Evolutionary conservation across 2,888 invertebrate species (phyloP).

Genomic region (Drosophila dives): DNA sequence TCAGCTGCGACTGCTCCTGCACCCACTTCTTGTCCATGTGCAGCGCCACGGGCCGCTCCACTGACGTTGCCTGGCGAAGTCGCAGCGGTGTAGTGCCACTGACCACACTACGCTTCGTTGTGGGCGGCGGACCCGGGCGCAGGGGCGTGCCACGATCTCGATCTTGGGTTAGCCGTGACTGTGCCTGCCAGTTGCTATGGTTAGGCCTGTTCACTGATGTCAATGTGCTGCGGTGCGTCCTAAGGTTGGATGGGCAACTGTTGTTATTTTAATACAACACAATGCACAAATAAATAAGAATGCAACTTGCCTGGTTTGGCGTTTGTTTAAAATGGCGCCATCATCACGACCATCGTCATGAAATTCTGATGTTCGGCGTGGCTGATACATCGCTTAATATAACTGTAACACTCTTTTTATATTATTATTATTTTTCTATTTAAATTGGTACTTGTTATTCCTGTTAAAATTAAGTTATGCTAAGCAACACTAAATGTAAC

Average conservation of each 20-base stretch:
- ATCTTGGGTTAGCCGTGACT: slow-evolving; percentile 21
- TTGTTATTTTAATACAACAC: neutral
- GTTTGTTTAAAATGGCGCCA: slow-evolving; percentile 43
- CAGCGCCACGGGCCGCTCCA: slow-evolving; percentile 64
- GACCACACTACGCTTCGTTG: slow-evolving; percentile 20
- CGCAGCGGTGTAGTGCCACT: slow-evolving; percentile 48
- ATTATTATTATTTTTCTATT: neutral
- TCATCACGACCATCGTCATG: slow-evolving; percentile 69
- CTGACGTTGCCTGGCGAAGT: slow-evolving; percentile 56
- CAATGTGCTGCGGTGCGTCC: slow-evolving; percentile 34
- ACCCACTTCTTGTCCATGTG: slow-evolving; percentile 83
- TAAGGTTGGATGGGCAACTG: slow-evolving; percentile 3
- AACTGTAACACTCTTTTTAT: neutral
- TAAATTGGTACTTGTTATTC: neutral
- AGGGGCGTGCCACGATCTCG: slow-evolving; percentile 34
- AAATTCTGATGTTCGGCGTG: slow-evolving; percentile 81
- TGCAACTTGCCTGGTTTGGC: slow-evolving; percentile 67
- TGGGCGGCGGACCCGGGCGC: slow-evolving; percentile 11
- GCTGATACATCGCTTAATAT: slow-evolving; percentile 69
- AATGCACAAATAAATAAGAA: neutral
- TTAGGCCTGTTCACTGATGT: slow-evolving; percentile 16
- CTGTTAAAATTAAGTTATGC: too few relatives aligned
- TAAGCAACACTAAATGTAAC: too few relatives aligned
- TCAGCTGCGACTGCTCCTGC: slow-evolving; percentile 71
- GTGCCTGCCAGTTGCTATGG: slow-evolving; percentile 29